Percentiles rank a stretch among this genome's conserved stretches.
Evolutionary conservation across 2,888 invertebrate genomes (phyloP).

Genomic region (Tipula helvola): DNA sequence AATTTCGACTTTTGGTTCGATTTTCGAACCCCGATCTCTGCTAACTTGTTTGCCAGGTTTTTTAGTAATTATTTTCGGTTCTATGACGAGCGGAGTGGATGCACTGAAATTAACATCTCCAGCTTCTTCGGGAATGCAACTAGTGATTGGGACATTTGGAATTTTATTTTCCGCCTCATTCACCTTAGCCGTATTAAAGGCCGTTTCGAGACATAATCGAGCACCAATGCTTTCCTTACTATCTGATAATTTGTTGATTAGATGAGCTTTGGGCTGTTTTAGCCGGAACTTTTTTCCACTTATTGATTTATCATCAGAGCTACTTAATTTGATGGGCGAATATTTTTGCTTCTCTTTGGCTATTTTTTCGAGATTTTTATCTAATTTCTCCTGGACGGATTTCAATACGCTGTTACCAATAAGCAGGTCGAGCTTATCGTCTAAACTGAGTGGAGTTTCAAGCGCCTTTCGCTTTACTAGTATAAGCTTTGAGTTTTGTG

Average conservation of each 20-base stretch:
- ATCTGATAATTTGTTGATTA: background rate
- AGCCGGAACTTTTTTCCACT: background rate
- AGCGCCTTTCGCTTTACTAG: background rate
- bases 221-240: background rate
- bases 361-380: background rate
- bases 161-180: background rate
- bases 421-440: background rate
- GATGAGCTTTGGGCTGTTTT: slow-evolving; percentile 7
- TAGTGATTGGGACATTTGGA: background rate
- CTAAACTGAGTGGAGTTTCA: background rate
- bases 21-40: background rate
- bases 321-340: background rate
- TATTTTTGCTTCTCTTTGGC: background rate
- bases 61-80: background rate
- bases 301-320: too few relatives aligned
- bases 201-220: background rate
- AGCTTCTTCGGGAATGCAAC: background rate
- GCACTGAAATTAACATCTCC: background rate
- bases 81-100: background rate
- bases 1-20: background rate
- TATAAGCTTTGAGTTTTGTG: background rate
- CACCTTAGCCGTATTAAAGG: background rate
- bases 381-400: background rate
- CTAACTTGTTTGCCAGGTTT: background rate
- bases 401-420: background rate